Base-by-base conservation (phyloP, 2,888 invertebrate species). In the Campopleginae sp. region DNA sequence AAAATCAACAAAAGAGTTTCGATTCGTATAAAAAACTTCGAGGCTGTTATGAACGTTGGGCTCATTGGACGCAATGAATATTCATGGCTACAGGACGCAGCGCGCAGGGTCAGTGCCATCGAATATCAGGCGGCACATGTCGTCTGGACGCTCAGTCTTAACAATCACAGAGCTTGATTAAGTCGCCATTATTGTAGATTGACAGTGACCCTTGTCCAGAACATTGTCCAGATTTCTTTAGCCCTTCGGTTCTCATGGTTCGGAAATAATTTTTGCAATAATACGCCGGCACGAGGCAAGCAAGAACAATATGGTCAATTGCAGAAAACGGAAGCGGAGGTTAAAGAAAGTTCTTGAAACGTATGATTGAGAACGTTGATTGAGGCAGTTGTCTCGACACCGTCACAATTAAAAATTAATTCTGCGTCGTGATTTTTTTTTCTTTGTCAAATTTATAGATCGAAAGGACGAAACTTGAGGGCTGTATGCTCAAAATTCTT, bases 101-200 rank as follows among this genome's bases (percentile, higher is more conserved):
- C 46, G 42, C n/a, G 33, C 27, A 48, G 31, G 61, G 46, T 19
- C n/a, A 51, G 48, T 33, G 54, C 27, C 54, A 23, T 54, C 38
- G 33, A 54, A 54, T 38, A 68, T n/a, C 61, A 31, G n/a, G 78
- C 84, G n/a, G 78, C 84, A 80, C 51, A 84, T 84, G 84, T 76
- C 76, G 71, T 70, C 31, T n/a, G 72, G 27, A 7, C n/a, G 46
- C 51, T 27, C 19, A 58, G 31, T 51, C 46, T 77, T 78, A 54
- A 78, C 84, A 85, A 85, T 85, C 81, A 70, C 80, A 65, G 81
- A 74, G 78, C 70, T 78, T 85, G 78, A 85, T 85, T 85, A 78
- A 81, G 77, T 78, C 84, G 63, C 38, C 72, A 81, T 81, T 85
- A 81, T 81, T 85, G 77, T 85, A 78, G 75, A 70, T 81, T 77